A percentile compares a stretch with the other conserved stretches of the same genome.
Conservation (phyloP, 2,113 vertebrate genomes). For the Columba livia region DNA sequence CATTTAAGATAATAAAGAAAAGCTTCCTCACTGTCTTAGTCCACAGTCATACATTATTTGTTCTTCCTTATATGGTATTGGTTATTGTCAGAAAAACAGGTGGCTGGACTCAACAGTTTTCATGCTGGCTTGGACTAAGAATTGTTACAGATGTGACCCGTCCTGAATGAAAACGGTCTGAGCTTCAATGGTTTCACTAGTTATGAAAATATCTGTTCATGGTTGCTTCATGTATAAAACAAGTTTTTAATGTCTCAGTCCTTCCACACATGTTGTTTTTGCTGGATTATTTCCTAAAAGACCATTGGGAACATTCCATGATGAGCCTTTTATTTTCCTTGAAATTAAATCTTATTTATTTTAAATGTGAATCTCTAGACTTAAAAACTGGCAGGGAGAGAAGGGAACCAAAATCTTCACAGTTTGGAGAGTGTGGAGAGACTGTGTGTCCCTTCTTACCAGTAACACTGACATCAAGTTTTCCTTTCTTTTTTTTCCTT, state of each 20-base stretch:
- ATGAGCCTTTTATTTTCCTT: neutral
- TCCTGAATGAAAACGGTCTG: neutral
- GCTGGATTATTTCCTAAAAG: neutral
- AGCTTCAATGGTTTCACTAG: neutral
- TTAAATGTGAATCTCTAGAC: neutral
- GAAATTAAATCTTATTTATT: neutral
- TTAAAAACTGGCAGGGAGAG: neutral
- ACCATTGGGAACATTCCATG: neutral
- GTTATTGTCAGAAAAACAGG: neutral
- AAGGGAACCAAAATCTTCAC: neutral
- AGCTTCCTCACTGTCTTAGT: neutral
- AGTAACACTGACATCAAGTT: neutral
- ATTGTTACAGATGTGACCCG: neutral
- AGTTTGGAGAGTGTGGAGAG: neutral
- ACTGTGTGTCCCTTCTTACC: neutral
- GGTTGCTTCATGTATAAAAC: neutral
- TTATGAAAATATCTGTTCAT: neutral
- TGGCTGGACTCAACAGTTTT: neutral
- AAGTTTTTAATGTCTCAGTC: neutral
- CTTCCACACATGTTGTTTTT: neutral
- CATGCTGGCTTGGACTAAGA: neutral
- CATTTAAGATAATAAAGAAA: neutral
- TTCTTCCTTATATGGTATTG: neutral
- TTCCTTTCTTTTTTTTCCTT: neutral
- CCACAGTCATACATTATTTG: neutral